phyloP scores from a whole-genome alignment of 2,888 invertebrate species.

The Polyploca ridens region DNA sequence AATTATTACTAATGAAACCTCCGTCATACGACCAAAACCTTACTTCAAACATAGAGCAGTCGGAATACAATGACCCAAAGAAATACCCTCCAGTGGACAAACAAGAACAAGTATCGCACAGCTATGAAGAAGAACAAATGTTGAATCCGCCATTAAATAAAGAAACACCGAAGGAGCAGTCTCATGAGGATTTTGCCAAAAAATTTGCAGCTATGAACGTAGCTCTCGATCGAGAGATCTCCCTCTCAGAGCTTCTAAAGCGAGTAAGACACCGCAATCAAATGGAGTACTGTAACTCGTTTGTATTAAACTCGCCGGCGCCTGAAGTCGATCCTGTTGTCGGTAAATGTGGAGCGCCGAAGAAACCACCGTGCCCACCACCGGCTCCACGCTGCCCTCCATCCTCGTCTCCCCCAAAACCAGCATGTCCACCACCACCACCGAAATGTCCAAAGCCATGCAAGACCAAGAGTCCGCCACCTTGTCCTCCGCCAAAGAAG shows the following conservation, averaged over 20 bases:
- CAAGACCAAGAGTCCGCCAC: slow-evolving; percentile 30
- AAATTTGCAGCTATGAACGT: slow-evolving; percentile 27
- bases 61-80: background rate
- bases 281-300: slow-evolving; percentile 32
- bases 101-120: background rate
- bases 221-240: slow-evolving; percentile 29
- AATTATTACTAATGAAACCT: too few relatives aligned
- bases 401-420: slow-evolving; percentile 25
- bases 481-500: slow-evolving; percentile 28
- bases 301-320: slow-evolving; percentile 19
- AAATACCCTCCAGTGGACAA: background rate
- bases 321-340: slow-evolving; percentile 28
- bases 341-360: slow-evolving; percentile 33
- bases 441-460: slow-evolving; percentile 38
- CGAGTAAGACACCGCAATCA: slow-evolving; percentile 52
- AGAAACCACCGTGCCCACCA: slow-evolving; percentile 36
- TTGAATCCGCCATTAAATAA: background rate
- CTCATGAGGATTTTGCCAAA: background rate
- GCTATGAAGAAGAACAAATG: background rate
- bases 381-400: slow-evolving; percentile 38
- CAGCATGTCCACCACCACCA: slow-evolving; percentile 26
- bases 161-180: background rate
- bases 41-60: background rate
- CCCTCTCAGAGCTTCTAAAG: slow-evolving; percentile 56
- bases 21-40: too few relatives aligned